Evolutionary conservation across 2,113 vertebrate genomes (phyloP), one percentile per base, ranked within the genome.

Genomic region (Polypterus senegalus): DNA sequence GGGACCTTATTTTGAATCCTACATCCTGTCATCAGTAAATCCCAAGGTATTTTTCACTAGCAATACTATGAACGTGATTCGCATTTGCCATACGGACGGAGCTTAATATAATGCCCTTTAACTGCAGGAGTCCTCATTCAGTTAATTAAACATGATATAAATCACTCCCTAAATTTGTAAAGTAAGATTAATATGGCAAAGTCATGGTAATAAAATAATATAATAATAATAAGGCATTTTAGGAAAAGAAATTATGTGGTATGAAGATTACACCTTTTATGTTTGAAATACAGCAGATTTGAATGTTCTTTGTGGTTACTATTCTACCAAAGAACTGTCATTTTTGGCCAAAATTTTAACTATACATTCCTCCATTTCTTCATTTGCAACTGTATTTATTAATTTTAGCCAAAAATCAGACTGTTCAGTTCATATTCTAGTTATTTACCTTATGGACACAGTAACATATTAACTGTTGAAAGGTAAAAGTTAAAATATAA

Each of bases 121-220:
- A 82, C 79, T 79, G 81, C 77, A 70, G 72, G 80, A 85, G 78
- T 80, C 82, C 74, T 88, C 83, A 71, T 81, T 88, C 83, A 86
- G 85, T 89, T 88, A 87, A 89, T 90, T 89, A 89, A 88, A 86
- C 81, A 86, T 83, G 82, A 85, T 85, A 84, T 85, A 83, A 85
- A 88, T 85, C 83, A 83, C 73, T 71, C 65, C 75, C 61, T 82
- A 74, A 75, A 85, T 84, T 82, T 83, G 79, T 76, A 82, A 85
- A 88, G 83, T 83, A 84, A 86, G 83, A 88, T 86, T 79, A 86
- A 85, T 85, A 81, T 66, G 69, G 73, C 74, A 69, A 78, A 85
- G 76, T 79, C 77, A 76, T 75, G 75, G 74, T 73, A 75, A 79
- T 74, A 77, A 81, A 75, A 75, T 79, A 75, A 77, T 74, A n/a